Evolutionary conservation across 2,797 vertebrate genomes (phyloP).

Genomic region (Cyprinodon diabolis): DNA sequence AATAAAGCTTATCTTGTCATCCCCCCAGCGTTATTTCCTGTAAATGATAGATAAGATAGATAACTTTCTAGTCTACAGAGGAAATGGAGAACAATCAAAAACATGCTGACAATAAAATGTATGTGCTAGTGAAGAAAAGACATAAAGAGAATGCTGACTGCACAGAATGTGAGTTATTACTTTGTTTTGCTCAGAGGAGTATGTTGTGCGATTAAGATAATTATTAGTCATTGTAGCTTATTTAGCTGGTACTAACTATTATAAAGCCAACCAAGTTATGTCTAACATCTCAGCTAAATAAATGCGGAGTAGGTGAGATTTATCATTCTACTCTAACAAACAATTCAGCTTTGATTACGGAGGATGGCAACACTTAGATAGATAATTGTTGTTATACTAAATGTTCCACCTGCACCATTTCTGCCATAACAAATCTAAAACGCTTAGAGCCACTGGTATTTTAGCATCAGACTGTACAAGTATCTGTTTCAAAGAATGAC

Average conservation of each 20-base stretch:
- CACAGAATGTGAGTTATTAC: slow-evolving; percentile 16
- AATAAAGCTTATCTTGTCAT: slow-evolving; percentile 48
- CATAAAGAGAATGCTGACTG: slow-evolving; percentile 39
- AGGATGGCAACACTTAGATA: not conserved
- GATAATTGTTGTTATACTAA: not conserved
- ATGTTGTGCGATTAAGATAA: slow-evolving; percentile 11
- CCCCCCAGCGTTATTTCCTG: slow-evolving; percentile 23
- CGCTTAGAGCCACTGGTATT: not conserved
- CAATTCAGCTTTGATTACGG: too few species aligned
- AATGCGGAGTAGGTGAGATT: not conserved
- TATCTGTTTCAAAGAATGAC: slow-evolving; percentile 44
- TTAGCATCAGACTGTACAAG: slow-evolving; percentile 17
- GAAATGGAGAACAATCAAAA: slow-evolving; percentile 23
- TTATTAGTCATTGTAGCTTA: slow-evolving; percentile 11
- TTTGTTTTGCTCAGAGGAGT: slow-evolving; percentile 19
- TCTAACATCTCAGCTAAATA: slow-evolving; percentile 4
- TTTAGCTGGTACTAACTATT: not conserved
- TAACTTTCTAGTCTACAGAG: slow-evolving; percentile 26
- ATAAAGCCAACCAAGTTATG: slow-evolving; percentile 6
- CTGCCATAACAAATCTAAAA: not conserved
- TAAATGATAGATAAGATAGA: slow-evolving; percentile 51
- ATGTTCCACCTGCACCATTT: not conserved
- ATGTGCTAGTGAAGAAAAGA: slow-evolving; percentile 23
- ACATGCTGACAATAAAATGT: slow-evolving; percentile 38
- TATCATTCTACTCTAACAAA: not conserved